These are phyloP conservation scores for Orthosia gracilis DNA, from an alignment of 2,888 invertebrate species.

Conservation along the genomic window DNA sequence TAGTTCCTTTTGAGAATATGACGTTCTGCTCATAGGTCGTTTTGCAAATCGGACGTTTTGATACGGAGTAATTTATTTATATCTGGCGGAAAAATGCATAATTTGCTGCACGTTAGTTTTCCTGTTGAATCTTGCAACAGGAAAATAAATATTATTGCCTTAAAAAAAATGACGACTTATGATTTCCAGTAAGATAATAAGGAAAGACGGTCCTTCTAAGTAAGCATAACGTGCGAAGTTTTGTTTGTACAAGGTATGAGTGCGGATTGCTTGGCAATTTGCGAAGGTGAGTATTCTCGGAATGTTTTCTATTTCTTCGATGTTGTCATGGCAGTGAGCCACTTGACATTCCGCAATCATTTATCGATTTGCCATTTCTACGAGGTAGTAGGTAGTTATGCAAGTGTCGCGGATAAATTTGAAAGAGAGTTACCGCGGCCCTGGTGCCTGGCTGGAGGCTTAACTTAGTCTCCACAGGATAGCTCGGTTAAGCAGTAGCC, in stretches of 20 bases:
- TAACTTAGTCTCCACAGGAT: no score
- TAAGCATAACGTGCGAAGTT: slow-evolving; percentile 32
- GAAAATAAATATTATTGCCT: slow-evolving; percentile 52
- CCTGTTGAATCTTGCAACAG: slow-evolving; percentile 58
- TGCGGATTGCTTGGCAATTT: slow-evolving; percentile 28
- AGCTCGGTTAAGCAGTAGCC: no score
- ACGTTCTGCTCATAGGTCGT: no score
- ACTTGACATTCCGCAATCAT: slow-evolving; percentile 28
- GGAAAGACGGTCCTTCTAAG: slow-evolving; percentile 52
- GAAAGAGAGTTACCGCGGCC: no score
- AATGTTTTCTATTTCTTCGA: slow-evolving; percentile 53
- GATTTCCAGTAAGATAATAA: slow-evolving; percentile 64
- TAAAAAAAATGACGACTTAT: slow-evolving; percentile 39
- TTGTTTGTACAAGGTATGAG: slow-evolving; percentile 49
- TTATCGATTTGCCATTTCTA: slow-evolving; percentile 46
- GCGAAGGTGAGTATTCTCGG: slow-evolving; percentile 42
- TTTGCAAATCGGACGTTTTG: no score
- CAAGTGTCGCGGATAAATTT: no score
- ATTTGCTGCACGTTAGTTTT: slow-evolving; percentile 43
- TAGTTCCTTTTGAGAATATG: no score
- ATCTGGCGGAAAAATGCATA: slow-evolving; percentile 45
- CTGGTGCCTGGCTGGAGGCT: no score
- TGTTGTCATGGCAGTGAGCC: slow-evolving; percentile 35
- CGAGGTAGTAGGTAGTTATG: slow-evolving; percentile 47
- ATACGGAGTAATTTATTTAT: slow-evolving; percentile 17